These are phyloP conservation scores for Globia sparganii DNA, from an alignment of 2,888 invertebrate genomes.

Conservation along the genomic window DNA sequence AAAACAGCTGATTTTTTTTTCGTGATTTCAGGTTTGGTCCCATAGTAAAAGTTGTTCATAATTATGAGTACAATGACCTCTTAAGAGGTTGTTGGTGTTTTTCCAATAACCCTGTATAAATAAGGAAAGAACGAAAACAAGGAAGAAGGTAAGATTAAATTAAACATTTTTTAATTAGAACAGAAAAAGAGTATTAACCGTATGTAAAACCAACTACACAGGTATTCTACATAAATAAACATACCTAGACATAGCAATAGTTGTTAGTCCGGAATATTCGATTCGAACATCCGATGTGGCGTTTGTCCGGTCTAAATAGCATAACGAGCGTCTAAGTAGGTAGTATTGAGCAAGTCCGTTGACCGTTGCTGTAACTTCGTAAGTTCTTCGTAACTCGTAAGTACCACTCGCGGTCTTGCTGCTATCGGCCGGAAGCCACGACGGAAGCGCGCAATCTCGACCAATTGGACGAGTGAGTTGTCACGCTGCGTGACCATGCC, in stretches of 20 bases:
- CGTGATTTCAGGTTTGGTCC: too few relatives aligned
- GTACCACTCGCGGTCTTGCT: slow-evolving; percentile 77
- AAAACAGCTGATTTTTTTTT: too few relatives aligned
- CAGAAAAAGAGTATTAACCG: background rate
- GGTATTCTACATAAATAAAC: slow-evolving; percentile 7
- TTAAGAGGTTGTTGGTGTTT: too few relatives aligned
- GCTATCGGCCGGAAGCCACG: slow-evolving; percentile 88
- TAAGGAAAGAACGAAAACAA: background rate
- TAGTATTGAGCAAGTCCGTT: slow-evolving; percentile 80
- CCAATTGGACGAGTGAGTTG: slow-evolving; percentile 87
- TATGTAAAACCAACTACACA: slow-evolving; percentile 11
- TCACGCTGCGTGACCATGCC: slow-evolving; percentile 87
- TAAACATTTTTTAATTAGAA: background rate
- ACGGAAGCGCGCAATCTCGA: slow-evolving; percentile 89
- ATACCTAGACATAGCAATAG: slow-evolving; percentile 25
- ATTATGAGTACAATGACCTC: too few relatives aligned
- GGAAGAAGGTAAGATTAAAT: background rate
- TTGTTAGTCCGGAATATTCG: slow-evolving; percentile 58
- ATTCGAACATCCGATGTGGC: slow-evolving; percentile 63
- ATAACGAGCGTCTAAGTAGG: slow-evolving; percentile 64
- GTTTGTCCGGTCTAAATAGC: slow-evolving; percentile 62
- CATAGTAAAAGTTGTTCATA: too few relatives aligned
- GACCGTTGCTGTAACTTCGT: slow-evolving; percentile 83
- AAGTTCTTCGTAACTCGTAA: slow-evolving; percentile 69
- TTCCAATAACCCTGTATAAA: too few relatives aligned